Percentiles rank a stretch among this genome's conserved stretches.
Conservation (phyloP, 2,797 vertebrate genomes). For the Sebastes kiyomatsui region DNA sequence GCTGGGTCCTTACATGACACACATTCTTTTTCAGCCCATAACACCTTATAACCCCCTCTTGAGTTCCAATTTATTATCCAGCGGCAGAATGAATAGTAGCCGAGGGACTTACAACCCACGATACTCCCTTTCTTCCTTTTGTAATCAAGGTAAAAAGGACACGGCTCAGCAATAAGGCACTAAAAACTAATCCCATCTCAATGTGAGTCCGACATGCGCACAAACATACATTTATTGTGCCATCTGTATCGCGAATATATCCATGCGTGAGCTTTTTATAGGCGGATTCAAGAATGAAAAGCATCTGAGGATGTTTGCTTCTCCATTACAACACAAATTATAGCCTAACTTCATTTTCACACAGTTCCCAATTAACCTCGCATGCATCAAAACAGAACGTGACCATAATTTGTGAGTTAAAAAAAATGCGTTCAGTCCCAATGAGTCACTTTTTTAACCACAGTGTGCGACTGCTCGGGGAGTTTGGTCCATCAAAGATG, state of each 20-base stretch:
- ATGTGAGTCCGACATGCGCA: background rate
- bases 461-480: background rate
- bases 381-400: background rate
- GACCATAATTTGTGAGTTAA: background rate
- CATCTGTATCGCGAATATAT: background rate
- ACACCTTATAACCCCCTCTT: slow-evolving; percentile 51
- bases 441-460: background rate
- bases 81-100: slow-evolving; percentile 38
- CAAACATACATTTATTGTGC: slow-evolving; percentile 6
- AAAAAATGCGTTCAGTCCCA: background rate
- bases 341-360: background rate
- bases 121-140: slow-evolving; percentile 41
- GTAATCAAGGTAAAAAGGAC: slow-evolving; percentile 55
- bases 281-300: background rate
- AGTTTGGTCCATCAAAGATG: slow-evolving; percentile 29
- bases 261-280: background rate
- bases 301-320: background rate
- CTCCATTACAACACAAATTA: background rate
- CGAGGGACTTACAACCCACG: slow-evolving; percentile 39
- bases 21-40: slow-evolving; percentile 35
- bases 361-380: background rate
- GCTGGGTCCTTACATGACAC: slow-evolving; percentile 35
- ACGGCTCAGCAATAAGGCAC: slow-evolving; percentile 18
- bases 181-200: slow-evolving; percentile 26
- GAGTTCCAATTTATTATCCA: slow-evolving; percentile 60